Percentiles rank a stretch among this genome's conserved stretches.
Evolutionary conservation across 2,888 invertebrate species (phyloP).

Genomic region (Scrobipalpa costella): DNA sequence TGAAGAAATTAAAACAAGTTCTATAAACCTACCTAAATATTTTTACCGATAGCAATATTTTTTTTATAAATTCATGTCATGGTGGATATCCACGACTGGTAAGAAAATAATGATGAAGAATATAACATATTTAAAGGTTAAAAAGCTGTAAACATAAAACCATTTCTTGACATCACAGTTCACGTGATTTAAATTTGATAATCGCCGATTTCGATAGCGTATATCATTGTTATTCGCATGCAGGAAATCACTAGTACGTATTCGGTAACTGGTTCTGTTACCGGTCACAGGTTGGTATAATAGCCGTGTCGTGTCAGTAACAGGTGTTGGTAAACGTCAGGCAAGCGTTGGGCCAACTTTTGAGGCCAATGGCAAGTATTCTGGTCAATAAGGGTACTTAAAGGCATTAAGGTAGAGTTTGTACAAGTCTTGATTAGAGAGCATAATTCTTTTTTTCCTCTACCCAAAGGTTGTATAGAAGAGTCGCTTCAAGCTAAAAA

Average conservation of each 20-base stretch:
- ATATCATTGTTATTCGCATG: constrained; percentile 5
- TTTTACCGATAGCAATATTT: too few species aligned
- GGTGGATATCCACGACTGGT: neutral
- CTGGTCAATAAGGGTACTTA: neutral
- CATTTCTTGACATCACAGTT: neutral
- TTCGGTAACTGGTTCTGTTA: constrained; percentile 16
- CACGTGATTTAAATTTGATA: neutral
- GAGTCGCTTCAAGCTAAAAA: too few species aligned
- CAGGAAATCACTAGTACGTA: constrained; percentile 17
- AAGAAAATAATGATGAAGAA: neutral
- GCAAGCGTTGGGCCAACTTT: constrained; percentile 8
- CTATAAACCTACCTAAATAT: too few species aligned
- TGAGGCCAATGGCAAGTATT: constrained; percentile 15
- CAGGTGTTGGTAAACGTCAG: constrained; percentile 6
- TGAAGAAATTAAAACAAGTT: too few species aligned
- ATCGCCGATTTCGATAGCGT: constrained; percentile 9
- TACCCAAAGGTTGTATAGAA: too few species aligned
- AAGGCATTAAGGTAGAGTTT: neutral
- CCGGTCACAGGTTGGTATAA: constrained; percentile 16
- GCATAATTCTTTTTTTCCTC: too few species aligned
- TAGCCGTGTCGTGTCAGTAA: constrained; percentile 11
- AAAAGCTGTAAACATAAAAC: neutral
- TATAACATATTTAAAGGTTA: neutral
- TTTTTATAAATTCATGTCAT: too few species aligned
- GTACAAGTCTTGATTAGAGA: too few species aligned